Conservation (phyloP, 92 coral and sea anemone genomes). For the Parazoanthus atlanticus region DNA sequence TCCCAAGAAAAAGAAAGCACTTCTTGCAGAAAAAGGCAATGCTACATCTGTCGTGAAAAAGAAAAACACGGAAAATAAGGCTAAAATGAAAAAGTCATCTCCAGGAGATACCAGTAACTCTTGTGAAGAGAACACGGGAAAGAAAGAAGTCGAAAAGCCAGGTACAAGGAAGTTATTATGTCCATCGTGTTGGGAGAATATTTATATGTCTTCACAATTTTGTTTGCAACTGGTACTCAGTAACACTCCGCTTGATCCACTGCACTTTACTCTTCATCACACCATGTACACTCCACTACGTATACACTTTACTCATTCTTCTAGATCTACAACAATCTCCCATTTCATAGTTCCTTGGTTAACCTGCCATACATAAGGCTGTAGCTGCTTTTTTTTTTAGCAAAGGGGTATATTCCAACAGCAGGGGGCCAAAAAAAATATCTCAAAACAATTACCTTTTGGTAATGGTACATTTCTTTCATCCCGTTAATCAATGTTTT, state of each 20-base stretch:
- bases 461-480: too few relatives aligned
- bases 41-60: background rate
- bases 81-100: background rate
- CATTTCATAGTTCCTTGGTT: too few relatives aligned
- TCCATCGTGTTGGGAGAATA: too few relatives aligned
- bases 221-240: background rate
- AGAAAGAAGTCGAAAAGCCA: slow-evolving; percentile 4
- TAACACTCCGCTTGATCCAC: background rate
- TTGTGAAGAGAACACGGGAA: background rate
- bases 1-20: slow-evolving; percentile 26
- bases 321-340: too few relatives aligned
- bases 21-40: background rate
- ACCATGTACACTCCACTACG: background rate
- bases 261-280: background rate
- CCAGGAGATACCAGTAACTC: background rate
- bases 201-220: too few relatives aligned
- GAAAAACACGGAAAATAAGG: slow-evolving; percentile 4
- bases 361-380: too few relatives aligned
- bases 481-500: too few relatives aligned
- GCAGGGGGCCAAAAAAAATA: too few relatives aligned
- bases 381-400: too few relatives aligned
- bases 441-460: too few relatives aligned
- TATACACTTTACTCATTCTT: background rate
- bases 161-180: slow-evolving; percentile 15
- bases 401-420: too few relatives aligned